Percentiles rank a stretch among this genome's conserved stretches.
Evolutionary conservation across 2,113 vertebrate species (phyloP).

Genomic region (Neolamprologus devosi): DNA sequence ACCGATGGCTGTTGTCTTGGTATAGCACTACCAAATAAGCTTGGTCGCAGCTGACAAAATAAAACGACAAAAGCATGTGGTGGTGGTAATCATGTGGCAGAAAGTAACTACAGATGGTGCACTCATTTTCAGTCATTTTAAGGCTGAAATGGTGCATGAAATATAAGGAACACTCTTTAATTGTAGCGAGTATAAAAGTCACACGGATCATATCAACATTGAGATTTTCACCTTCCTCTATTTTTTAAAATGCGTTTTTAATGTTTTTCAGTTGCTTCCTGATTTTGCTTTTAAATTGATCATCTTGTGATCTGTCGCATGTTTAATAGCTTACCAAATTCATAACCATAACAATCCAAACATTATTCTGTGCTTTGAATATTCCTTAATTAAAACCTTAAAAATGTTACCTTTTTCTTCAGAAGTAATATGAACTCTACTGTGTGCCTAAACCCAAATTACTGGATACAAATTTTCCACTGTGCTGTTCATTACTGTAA

Average conservation of each 20-base stretch:
- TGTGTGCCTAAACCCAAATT: not conserved
- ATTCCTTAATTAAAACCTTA: not conserved
- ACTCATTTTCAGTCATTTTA: not conserved
- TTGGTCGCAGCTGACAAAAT: not conserved
- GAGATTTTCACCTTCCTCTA: not conserved
- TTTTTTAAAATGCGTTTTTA: not conserved
- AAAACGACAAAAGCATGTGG: not conserved
- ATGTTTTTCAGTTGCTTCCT: not conserved
- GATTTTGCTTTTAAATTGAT: not conserved
- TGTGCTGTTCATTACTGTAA: not conserved
- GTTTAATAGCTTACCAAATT: not conserved
- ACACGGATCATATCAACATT: accelerated
- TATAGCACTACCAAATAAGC: not conserved
- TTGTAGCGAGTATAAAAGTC: not conserved
- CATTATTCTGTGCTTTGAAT: not conserved
- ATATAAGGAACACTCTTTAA: not conserved
- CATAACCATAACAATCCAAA: not conserved
- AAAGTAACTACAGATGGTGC: not conserved
- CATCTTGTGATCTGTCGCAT: not conserved
- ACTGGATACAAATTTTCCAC: not conserved
- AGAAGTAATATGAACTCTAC: not conserved
- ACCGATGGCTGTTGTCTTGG: not conserved
- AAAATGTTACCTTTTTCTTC: not conserved
- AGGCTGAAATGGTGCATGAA: not conserved
- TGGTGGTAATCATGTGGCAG: not conserved